Percentiles rank a stretch among this genome's conserved stretches.
Conservation (phyloP, 2,888 invertebrate species). For the Thymelicus acteon region DNA sequence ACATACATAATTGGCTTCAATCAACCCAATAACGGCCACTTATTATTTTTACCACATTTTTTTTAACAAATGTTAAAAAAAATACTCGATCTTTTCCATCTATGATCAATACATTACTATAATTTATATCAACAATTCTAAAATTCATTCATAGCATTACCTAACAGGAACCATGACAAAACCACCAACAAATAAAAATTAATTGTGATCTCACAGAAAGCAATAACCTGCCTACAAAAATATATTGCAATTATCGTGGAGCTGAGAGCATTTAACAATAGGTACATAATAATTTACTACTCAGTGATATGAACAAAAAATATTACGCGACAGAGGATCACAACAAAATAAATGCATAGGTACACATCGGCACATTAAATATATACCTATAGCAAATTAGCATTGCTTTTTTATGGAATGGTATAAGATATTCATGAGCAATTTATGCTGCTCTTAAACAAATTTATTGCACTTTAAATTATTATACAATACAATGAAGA, state of each 20-base stretch:
- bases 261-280: not conserved
- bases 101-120: too few species aligned
- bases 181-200: too few species aligned
- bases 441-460: conserved; percentile 24
- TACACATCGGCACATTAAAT: not conserved
- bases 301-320: not conserved
- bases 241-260: not conserved
- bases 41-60: too few species aligned
- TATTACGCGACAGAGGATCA: not conserved
- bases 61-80: too few species aligned
- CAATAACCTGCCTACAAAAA: not conserved
- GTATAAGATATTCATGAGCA: conserved; percentile 27
- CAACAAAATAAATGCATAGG: conserved; percentile 6
- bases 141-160: too few species aligned
- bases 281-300: not conserved
- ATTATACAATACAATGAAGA: conserved; percentile 12
- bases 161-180: too few species aligned
- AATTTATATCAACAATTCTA: too few species aligned
- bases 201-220: too few species aligned
- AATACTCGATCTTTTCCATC: too few species aligned
- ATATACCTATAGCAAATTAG: conserved; percentile 14
- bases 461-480: conserved; percentile 29
- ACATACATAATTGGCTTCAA: too few species aligned
- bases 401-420: conserved; percentile 30
- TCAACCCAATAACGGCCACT: too few species aligned